phyloP scores from a whole-genome alignment of 2,113 vertebrate species.

The Amphilophus citrinellus region DNA sequence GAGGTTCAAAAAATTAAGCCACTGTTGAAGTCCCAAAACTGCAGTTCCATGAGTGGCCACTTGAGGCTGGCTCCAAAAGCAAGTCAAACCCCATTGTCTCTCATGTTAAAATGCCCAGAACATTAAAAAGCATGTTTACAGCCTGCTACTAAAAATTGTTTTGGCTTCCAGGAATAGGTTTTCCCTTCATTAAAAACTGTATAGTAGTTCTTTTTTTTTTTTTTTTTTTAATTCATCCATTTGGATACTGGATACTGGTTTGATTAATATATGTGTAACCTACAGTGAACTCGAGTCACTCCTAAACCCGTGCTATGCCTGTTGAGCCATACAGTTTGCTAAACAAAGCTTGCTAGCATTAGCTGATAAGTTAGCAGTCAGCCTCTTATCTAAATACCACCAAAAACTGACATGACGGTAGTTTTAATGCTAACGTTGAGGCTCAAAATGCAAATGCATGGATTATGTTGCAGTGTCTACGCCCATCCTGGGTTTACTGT shows the following conservation, averaged over 20 bases:
- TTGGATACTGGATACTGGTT: neutral
- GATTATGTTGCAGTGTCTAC: too few species aligned
- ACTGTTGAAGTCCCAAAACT: neutral
- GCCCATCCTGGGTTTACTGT: too few species aligned
- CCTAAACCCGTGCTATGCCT: neutral
- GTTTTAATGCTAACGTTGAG: neutral
- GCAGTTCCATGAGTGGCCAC: neutral
- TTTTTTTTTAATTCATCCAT: neutral
- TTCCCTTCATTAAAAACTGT: neutral
- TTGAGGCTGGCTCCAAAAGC: neutral
- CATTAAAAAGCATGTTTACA: neutral
- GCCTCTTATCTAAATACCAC: neutral
- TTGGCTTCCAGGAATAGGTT: neutral
- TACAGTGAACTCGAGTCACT: neutral
- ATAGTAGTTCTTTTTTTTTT: neutral
- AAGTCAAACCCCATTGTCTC: neutral
- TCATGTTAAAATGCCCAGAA: neutral
- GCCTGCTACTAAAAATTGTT: neutral
- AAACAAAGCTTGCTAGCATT: neutral
- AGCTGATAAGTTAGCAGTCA: neutral
- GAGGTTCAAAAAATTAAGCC: neutral
- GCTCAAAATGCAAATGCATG: too few species aligned
- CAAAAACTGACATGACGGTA: neutral
- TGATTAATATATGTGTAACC: neutral
- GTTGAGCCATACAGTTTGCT: neutral